A percentile compares a stretch with the other conserved stretches of the same genome.
Conservation (phyloP, 1,140 invertebrate genomes). For the Drosophila kanapiae region DNA sequence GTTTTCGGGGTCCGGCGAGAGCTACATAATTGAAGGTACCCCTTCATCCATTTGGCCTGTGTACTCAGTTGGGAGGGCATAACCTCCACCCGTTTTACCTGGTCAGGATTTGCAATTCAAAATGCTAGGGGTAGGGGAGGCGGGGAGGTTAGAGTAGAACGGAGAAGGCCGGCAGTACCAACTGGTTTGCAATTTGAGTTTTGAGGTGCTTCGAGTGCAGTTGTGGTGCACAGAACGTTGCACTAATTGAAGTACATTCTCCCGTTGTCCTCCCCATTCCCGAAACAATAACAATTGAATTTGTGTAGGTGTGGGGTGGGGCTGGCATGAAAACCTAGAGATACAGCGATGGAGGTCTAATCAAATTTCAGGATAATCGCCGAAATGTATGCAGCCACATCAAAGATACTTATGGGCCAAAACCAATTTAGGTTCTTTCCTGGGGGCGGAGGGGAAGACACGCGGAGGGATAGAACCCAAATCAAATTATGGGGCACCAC, state of each 20-base stretch:
- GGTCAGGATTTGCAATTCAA: conserved; percentile 74
- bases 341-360: conserved; percentile 31
- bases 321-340: not conserved
- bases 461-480: conserved; percentile 6
- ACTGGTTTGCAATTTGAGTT: conserved; percentile 44
- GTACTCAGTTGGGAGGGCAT: conserved; percentile 1
- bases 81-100: not conserved
- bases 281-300: conserved; percentile 47
- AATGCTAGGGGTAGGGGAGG: conserved; percentile 37
- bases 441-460: not conserved
- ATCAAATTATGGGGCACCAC: conserved; percentile 58
- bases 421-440: conserved; percentile 52
- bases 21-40: conserved; percentile 62
- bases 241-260: conserved; percentile 71
- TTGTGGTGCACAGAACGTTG: conserved; percentile 54
- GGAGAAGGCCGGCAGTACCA: no score
- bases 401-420: conserved; percentile 49
- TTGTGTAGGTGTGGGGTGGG: not conserved
- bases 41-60: conserved; percentile 12
- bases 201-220: conserved; percentile 43
- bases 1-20: conserved; percentile 25
- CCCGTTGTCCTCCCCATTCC: no score
- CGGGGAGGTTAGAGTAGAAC: not conserved
- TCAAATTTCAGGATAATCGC: conserved; percentile 67
- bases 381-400: conserved; percentile 60